Conservation (phyloP, 2,797 vertebrate genomes). For the Valencia hispanica region DNA sequence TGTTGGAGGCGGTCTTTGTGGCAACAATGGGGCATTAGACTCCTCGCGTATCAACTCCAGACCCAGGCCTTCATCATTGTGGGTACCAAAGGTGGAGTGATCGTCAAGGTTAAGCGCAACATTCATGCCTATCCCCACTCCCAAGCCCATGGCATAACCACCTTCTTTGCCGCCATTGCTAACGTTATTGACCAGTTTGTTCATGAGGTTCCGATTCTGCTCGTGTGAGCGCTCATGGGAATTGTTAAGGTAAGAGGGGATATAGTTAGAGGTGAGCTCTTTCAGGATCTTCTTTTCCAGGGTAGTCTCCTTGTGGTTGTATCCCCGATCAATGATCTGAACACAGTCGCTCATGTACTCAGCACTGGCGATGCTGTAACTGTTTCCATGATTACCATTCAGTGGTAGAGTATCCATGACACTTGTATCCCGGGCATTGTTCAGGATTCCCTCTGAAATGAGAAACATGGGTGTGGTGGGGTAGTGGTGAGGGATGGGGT, state of each 20-base stretch:
- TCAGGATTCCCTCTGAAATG: slow-evolving; percentile 99
- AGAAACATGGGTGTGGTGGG: slow-evolving; percentile 72
- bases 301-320: slow-evolving; percentile 94
- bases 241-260: slow-evolving; percentile 98
- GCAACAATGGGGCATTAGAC: slow-evolving; percentile 90
- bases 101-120: slow-evolving; percentile 75
- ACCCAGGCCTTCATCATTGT: slow-evolving; percentile 91
- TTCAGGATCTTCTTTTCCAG: slow-evolving; percentile 99
- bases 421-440: slow-evolving; percentile 99
- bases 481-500: slow-evolving; percentile 20
- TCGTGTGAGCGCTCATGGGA: slow-evolving; percentile 90
- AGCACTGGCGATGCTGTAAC: slow-evolving; percentile 94
- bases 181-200: slow-evolving; percentile 94
- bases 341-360: slow-evolving; percentile 99
- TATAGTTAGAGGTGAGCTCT: slow-evolving; percentile 98
- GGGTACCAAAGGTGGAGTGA: slow-evolving; percentile 82
- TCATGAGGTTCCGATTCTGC: slow-evolving; percentile 95
- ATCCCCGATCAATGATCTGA: slow-evolving; percentile 97
- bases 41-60: slow-evolving; percentile 95
- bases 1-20: slow-evolving; percentile 80
- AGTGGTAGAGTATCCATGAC: slow-evolving; percentile 99
- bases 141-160: slow-evolving; percentile 87
- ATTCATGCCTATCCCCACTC: slow-evolving; percentile 73
- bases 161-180: slow-evolving; percentile 90
- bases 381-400: slow-evolving; percentile 99